Evolutionary conservation across 2,797 vertebrate genomes (phyloP), one percentile per base, ranked within the genome.

Genomic region (Epinephelus coioides): DNA sequence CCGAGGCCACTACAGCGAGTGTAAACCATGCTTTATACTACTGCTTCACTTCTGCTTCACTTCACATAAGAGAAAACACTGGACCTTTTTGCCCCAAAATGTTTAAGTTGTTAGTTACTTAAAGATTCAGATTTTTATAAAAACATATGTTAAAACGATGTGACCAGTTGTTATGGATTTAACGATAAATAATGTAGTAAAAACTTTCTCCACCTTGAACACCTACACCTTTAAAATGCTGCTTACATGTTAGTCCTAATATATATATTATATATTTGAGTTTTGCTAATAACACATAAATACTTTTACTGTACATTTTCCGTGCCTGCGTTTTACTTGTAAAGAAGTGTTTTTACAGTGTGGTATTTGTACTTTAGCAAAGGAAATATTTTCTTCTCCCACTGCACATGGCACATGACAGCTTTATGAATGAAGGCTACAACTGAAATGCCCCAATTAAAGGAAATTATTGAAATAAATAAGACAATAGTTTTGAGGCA

Each of bases 381-480:
- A 66, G n/a, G 7, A n/a, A 73, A 40, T 25, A 23, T 30, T 27
- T 54, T 49, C 21, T 43, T 2, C 3, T 62, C 34, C 34, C 23
- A 15, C n/a, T 25, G 14, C 30, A 9, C 55, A 40, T 7, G 43
- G 50, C 30, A 13, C 49, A 27, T 7, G 43, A 55, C 27, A 66
- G 30, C 40, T 17, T 30, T 12, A 17, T 43, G 21, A 72, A 64
- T 62, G 19, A 62, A 65, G 61, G 21, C 27, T 10, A 34, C n/a
- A 38, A 38, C 30, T 44, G 6, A 73, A 51, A 46, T 0, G 73
- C 75, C n/a, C 25, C 44, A 27, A 61, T 65, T 19, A 49, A 12
- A 68, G 56, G 3, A 69, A 68, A 62, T 34, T 10, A 79, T 3
- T 51, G 19, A 79, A 73, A 79, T 61, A 60, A 86, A 62, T 19